Evolutionary conservation across 1,140 invertebrate species (phyloP).

Genomic region (Lasaia peninsularis): DNA sequence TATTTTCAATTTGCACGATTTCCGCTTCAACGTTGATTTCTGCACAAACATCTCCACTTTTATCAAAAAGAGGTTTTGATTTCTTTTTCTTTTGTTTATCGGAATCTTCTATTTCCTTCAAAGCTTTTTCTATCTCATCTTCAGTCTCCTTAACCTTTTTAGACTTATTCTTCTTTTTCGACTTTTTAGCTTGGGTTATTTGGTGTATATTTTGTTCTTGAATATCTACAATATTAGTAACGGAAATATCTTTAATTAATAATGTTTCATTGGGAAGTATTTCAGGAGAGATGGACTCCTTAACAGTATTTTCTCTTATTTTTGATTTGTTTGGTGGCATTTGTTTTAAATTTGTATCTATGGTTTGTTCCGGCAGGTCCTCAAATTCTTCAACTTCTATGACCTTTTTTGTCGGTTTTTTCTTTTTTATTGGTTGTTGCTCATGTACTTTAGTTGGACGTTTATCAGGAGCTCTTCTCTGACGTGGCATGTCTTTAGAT

Average conservation of each 20-base stretch:
- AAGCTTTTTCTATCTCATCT: constrained; percentile 77
- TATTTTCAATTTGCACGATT: neutral
- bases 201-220: constrained; percentile 14
- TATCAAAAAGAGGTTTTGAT: constrained; percentile 25
- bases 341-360: constrained; percentile 16
- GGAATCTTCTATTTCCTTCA: constrained; percentile 74
- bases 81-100: constrained; percentile 57
- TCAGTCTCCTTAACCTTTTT: constrained; percentile 66
- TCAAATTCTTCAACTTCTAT: constrained; percentile 68
- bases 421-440: constrained; percentile 50
- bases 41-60: neutral
- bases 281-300: constrained; percentile 19
- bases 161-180: constrained; percentile 65
- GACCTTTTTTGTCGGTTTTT: constrained; percentile 56
- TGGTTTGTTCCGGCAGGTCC: constrained; percentile 35
- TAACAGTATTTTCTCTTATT: constrained; percentile 18
- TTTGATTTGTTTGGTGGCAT: neutral
- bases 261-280: constrained; percentile 31
- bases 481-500: constrained; percentile 66
- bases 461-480: constrained; percentile 59
- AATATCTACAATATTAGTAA: constrained; percentile 20
- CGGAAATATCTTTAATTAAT: constrained; percentile 38
- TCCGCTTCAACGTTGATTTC: neutral
- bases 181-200: constrained; percentile 36
- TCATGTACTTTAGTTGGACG: constrained; percentile 49